Conservation (phyloP, 2,888 invertebrate genomes). For the Dusona sp. region DNA sequence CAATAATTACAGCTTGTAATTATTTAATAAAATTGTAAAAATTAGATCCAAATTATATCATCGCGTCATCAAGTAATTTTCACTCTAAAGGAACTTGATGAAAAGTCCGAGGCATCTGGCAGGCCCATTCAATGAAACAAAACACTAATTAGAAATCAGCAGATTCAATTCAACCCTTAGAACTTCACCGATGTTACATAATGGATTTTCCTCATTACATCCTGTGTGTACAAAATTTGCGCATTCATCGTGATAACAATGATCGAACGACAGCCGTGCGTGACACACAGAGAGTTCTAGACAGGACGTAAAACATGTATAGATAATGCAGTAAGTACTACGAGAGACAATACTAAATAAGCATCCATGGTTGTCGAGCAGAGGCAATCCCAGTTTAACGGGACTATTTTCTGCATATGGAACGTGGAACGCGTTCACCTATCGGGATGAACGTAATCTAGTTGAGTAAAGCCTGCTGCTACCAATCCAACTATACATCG, state of each 20-base stretch:
- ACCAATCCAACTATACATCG: conserved; percentile 31
- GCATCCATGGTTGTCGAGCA: conserved; percentile 25
- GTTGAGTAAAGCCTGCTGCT: conserved; percentile 36
- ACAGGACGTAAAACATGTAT: background rate
- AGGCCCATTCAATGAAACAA: background rate
- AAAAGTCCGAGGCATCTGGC: background rate
- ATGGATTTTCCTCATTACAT: background rate
- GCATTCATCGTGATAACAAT: conserved; percentile 1
- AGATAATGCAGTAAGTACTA: conserved; percentile 19
- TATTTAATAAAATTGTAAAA: no score
- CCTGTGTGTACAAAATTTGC: background rate
- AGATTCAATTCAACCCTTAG: background rate
- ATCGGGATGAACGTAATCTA: conserved; percentile 38
- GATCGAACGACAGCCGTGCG: background rate
- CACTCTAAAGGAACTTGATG: background rate
- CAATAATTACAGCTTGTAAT: no score
- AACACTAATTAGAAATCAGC: background rate
- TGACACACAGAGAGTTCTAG: background rate
- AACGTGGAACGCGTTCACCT: conserved; percentile 20
- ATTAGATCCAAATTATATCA: no score
- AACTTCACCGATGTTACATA: background rate
- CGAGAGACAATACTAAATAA: conserved; percentile 38
- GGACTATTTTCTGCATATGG: conserved; percentile 7
- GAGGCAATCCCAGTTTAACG: conserved; percentile 24
- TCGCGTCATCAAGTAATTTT: background rate